A percentile compares a stretch with the other conserved stretches of the same genome.
These are phyloP conservation scores for Hyposoter didymator DNA, from an alignment of 2,888 invertebrate species.

Conservation along the genomic window DNA sequence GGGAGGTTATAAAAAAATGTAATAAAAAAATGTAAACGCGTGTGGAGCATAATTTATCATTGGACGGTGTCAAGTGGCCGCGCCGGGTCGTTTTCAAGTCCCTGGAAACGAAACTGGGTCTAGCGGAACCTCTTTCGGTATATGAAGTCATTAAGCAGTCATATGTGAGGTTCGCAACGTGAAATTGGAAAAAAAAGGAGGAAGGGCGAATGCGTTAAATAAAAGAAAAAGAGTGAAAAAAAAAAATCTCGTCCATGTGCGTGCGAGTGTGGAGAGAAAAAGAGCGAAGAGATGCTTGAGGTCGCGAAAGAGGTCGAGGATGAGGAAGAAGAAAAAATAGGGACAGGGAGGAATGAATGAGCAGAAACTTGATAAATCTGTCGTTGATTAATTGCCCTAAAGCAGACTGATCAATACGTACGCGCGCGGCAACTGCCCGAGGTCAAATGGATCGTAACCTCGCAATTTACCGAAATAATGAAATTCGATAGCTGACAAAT, in stretches of 20 bases:
- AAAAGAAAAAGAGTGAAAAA: neutral
- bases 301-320: slow-evolving; percentile 5
- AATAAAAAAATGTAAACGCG: slow-evolving; percentile 2
- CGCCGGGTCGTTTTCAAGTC: slow-evolving; percentile 32
- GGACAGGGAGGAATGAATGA: slow-evolving; percentile 2
- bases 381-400: slow-evolving; percentile 23
- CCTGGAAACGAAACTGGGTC: slow-evolving; percentile 47
- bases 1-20: neutral
- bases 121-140: slow-evolving; percentile 14
- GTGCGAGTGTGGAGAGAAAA: slow-evolving; percentile 9
- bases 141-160: slow-evolving; percentile 43
- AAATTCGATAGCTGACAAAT: neutral
- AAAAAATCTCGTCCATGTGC: neutral
- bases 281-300: slow-evolving; percentile 6
- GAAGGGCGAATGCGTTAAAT: slow-evolving; percentile 10
- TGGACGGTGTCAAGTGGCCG: slow-evolving; percentile 7
- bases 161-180: neutral
- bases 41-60: slow-evolving; percentile 30
- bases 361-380: slow-evolving; percentile 33
- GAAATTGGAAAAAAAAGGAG: slow-evolving; percentile 33
- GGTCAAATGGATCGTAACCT: neutral
- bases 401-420: neutral
- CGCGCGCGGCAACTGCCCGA: neutral
- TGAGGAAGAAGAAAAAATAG: slow-evolving; percentile 1
- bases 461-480: neutral